phyloP scores from a whole-genome alignment of 2,113 vertebrate genomes.

The Osmerus mordax region DNA sequence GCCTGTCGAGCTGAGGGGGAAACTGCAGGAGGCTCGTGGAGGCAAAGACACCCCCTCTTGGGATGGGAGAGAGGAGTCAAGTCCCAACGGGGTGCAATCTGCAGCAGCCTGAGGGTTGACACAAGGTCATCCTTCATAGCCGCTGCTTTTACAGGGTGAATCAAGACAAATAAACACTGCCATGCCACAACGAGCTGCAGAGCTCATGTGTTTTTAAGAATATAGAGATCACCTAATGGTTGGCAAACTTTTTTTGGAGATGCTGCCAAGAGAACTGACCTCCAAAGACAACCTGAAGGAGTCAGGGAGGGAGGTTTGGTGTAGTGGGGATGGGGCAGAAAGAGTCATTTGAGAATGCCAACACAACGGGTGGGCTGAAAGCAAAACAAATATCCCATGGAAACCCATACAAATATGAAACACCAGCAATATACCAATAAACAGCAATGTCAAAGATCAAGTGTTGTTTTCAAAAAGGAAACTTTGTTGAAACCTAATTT shows the following conservation, averaged over 20 bases:
- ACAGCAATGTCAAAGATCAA: constrained; percentile 49
- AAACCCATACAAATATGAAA: constrained; percentile 63
- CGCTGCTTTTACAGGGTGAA: constrained; percentile 57
- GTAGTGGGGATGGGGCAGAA: constrained; percentile 44
- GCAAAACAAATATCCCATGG: constrained; percentile 65
- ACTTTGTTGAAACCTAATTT: constrained; percentile 15
- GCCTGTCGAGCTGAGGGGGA: constrained; percentile 37
- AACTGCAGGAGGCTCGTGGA: constrained; percentile 25
- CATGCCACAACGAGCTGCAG: constrained; percentile 51
- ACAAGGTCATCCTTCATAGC: constrained; percentile 63
- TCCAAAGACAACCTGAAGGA: constrained; percentile 42
- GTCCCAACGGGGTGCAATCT: constrained; percentile 40
- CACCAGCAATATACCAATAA: constrained; percentile 66
- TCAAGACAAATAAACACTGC: constrained; percentile 68
- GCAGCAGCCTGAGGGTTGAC: constrained; percentile 48
- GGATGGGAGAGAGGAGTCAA: constrained; percentile 35
- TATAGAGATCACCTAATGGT: constrained; percentile 61
- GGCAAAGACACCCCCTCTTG: constrained; percentile 34
- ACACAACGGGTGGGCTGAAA: constrained; percentile 73
- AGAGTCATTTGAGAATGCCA: constrained; percentile 65
- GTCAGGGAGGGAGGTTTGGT: constrained; percentile 38
- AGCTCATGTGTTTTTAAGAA: constrained; percentile 51
- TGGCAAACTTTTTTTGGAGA: constrained; percentile 13
- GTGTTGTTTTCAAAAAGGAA: constrained; percentile 31
- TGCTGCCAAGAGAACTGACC: constrained; percentile 36